Percentiles rank a stretch among this genome's conserved stretches.
Evolutionary conservation across 2,888 invertebrate species (phyloP).

Genomic region (Auanema sp.): DNA sequence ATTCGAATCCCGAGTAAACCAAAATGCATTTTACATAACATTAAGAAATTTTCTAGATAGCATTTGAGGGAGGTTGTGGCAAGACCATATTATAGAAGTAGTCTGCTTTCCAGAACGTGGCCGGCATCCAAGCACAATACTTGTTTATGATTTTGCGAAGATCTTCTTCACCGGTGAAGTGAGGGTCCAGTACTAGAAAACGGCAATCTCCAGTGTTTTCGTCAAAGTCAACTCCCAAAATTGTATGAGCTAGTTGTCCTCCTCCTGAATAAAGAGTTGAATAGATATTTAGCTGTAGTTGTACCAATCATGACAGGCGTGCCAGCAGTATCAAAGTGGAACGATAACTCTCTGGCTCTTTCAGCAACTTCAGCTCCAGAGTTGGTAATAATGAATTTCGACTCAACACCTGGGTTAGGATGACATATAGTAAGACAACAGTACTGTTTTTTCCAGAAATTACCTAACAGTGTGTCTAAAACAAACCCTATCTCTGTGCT

Average conservation of each 20-base stretch:
- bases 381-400: conserved; percentile 81
- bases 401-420: conserved; percentile 55
- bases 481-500: conserved; percentile 94
- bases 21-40: neutral
- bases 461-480: conserved; percentile 66
- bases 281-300: neutral
- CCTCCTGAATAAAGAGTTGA: conserved; percentile 73
- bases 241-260: conserved; percentile 94
- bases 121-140: conserved; percentile 91
- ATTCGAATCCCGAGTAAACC: neutral
- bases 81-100: conserved; percentile 93
- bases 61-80: conserved; percentile 71
- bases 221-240: conserved; percentile 88
- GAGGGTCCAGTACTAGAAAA: conserved; percentile 96
- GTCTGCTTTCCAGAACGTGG: conserved; percentile 90
- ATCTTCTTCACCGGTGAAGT: conserved; percentile 77
- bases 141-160: conserved; percentile 42
- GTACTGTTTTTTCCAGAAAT: conserved; percentile 3
- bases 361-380: conserved; percentile 78
- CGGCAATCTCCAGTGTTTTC: conserved; percentile 78
- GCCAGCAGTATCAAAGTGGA: conserved; percentile 89
- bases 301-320: conserved; percentile 95
- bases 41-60: conserved; percentile 23
- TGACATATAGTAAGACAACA: neutral
- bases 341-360: conserved; percentile 79